Base-by-base conservation (phyloP, 1,140 invertebrate species). In the Tribolium madens region DNA sequence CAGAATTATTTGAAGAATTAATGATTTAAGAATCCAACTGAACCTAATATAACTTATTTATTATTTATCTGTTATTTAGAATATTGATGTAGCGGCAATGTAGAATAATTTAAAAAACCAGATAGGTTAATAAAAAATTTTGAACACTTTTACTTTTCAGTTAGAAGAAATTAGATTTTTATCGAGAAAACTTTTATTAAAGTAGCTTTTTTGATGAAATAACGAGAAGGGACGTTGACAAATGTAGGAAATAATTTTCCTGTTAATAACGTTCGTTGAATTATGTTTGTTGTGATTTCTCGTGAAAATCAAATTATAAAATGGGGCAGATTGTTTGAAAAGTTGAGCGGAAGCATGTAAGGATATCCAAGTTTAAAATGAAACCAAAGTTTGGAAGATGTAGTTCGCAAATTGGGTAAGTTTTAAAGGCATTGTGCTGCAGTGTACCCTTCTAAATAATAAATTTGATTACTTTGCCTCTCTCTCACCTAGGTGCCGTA, bases 311-410 rank as follows among this genome's bases (percentile, higher is more conserved):
- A 50, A 50, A 50, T 14, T 50, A 50, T 50, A 50, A 50, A 50
- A 50, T 15, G 12, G 15, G 15, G 48, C 14, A 21, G 14, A 15
- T 15, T 18, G 52, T 57, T 33, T 21, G 9, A 64, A 14, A 33
- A 64, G 57, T 64, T 33, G 57, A 26, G 18, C 18, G 52, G 57
- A n/a, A 64, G 57, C 26, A 64, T 64, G 57, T 64, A 33, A 64
- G 26, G 12, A 64, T 33, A 64, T 64, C 57, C 57, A 64, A 64
- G 57, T 64, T 64, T 64, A 64, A 64, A 64, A 64, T 64, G 57
- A 64, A 64, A 64, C 57, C 57, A 64, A 64, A 64, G 57, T 64
- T 64, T 64, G 21, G 52, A 17, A 17, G 53, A 33, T 33, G 57
- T 64, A 64, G 57, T 64, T 33, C 26, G 57, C 57, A 64, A 64